Evolutionary conservation across 2,888 invertebrate genomes (phyloP).

Genomic region (Megastigmus dorsalis): DNA sequence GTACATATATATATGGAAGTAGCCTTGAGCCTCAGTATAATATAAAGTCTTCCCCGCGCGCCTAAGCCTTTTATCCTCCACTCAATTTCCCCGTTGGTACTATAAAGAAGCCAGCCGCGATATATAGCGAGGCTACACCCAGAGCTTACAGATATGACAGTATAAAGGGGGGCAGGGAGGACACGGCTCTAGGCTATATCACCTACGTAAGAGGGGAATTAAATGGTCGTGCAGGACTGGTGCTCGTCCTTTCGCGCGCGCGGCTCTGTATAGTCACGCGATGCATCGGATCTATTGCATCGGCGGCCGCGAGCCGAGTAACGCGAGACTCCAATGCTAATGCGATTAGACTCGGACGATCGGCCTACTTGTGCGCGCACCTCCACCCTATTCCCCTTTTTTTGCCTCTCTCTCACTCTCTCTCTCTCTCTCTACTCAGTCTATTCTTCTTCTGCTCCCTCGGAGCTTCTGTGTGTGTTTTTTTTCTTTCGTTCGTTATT

Average conservation of each 20-base stretch:
- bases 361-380: conserved; percentile 34
- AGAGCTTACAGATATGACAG: neutral
- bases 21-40: too few species aligned
- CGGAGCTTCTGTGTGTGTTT: too few species aligned
- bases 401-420: neutral
- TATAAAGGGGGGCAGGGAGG: too few species aligned
- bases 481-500: neutral
- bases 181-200: too few species aligned
- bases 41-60: too few species aligned
- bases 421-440: neutral
- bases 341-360: conserved; percentile 13
- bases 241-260: neutral
- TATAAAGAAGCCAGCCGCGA: too few species aligned
- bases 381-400: neutral
- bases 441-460: too few species aligned
- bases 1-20: too few species aligned
- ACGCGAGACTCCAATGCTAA: conserved; percentile 15
- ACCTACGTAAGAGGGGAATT: conserved; percentile 1
- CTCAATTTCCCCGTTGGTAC: too few species aligned
- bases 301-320: neutral
- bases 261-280: conserved; percentile 1
- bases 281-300: conserved; percentile 6
- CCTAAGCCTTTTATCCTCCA: too few species aligned
- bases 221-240: neutral
- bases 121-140: too few species aligned